Conservation (phyloP, 2,113 vertebrate genomes). For the Zosterops pallidus region DNA sequence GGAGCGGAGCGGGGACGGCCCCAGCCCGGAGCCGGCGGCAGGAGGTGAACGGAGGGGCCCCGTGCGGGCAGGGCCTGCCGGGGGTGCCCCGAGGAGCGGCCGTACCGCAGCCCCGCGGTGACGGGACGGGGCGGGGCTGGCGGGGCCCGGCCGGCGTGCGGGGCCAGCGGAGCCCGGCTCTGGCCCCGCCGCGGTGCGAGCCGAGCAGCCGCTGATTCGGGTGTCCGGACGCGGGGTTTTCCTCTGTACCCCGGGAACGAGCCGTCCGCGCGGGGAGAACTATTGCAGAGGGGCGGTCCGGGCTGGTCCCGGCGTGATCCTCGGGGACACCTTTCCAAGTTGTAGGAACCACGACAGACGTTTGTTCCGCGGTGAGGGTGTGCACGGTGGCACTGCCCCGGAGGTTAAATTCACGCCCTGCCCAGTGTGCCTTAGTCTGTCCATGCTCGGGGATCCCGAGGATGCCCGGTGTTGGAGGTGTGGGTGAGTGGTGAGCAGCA, state of each 20-base stretch:
- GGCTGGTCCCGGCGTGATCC: background rate
- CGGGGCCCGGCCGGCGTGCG: background rate
- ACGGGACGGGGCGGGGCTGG: background rate
- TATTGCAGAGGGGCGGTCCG: fast-evolving
- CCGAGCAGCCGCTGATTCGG: background rate
- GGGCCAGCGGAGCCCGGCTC: background rate
- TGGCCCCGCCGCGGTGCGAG: background rate
- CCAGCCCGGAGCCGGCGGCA: background rate
- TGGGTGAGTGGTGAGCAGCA: background rate
- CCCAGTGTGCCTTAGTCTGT: fast-evolving
- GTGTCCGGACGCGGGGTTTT: background rate
- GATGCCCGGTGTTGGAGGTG: background rate
- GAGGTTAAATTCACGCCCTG: fast-evolving
- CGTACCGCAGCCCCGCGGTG: background rate
- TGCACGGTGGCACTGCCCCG: fast-evolving
- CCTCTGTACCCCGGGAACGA: background rate
- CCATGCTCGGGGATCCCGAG: fast-evolving
- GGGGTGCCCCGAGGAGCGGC: background rate
- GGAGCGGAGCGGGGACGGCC: background rate
- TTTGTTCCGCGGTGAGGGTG: background rate
- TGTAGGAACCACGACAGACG: fast-evolving
- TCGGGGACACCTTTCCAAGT: background rate
- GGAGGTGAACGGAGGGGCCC: background rate
- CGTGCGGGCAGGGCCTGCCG: background rate
- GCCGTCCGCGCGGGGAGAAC: background rate